phyloP scores from a whole-genome alignment of 1,140 invertebrate genomes.

The Brachionus rubens region DNA sequence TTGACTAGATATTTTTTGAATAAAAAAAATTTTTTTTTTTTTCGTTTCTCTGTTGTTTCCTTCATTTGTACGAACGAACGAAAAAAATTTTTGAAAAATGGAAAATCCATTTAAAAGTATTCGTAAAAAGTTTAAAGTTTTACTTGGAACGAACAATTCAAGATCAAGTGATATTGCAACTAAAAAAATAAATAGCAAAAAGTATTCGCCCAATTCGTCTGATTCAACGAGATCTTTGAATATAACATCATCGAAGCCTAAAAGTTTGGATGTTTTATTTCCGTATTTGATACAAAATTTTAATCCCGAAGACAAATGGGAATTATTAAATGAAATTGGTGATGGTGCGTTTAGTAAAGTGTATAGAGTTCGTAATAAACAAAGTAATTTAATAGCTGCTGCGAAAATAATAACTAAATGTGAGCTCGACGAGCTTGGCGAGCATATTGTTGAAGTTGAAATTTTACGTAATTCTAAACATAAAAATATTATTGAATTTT shows the following conservation, averaged over 20 bases:
- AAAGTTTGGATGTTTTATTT: not conserved
- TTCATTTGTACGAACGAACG: too few species aligned
- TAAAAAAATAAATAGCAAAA: not conserved
- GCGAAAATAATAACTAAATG: slow-evolving; percentile 93
- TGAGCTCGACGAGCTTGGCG: slow-evolving; percentile 91
- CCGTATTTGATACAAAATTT: not conserved
- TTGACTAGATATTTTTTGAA: not conserved
- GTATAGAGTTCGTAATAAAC: slow-evolving; percentile 68
- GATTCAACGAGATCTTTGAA: not conserved
- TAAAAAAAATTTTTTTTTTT: too few species aligned
- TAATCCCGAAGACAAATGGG: slow-evolving; percentile 21
- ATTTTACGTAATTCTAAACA: slow-evolving; percentile 87
- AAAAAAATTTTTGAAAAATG: not conserved
- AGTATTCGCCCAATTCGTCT: not conserved
- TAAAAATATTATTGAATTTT: slow-evolving; percentile 65
- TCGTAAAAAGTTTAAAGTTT: slow-evolving; percentile 2
- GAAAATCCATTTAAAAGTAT: slow-evolving; percentile 11
- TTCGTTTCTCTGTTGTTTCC: too few species aligned
- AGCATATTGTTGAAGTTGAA: slow-evolving; percentile 98
- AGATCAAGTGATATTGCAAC: not conserved
- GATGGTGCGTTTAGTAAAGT: slow-evolving; percentile 99
- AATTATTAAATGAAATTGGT: slow-evolving; percentile 73
- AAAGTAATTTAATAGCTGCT: slow-evolving; percentile 78
- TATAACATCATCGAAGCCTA: not conserved
- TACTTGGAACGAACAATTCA: not conserved